Evolutionary conservation across 2,888 invertebrate genomes (phyloP), one percentile per base, ranked within the genome.

Genomic region (Xestoiulus laeticollis): DNA sequence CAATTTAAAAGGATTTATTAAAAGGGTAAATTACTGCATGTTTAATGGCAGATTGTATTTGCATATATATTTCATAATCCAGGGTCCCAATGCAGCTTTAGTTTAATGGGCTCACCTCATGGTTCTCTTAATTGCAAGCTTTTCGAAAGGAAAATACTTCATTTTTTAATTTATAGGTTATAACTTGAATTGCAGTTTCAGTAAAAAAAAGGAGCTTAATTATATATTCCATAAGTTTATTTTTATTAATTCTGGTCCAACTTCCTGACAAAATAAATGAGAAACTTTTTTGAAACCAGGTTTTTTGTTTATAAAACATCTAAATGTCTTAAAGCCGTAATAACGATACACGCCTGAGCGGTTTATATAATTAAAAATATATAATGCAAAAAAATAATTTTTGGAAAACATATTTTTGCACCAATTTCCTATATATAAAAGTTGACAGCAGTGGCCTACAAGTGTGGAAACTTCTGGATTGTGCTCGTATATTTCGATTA

Each of bases 361-460:
- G 26, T 26, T 26, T 68, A n/a, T n/a, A n/a, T n/a, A n/a, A n/a
- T 68, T 68, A 26, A 12, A 26, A 12, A 10, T 3, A 26, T 12
- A 68, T 68, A 26, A 68, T 68, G 68, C 14, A 26, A 68, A 30
- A 22, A 68, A 68, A 26, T 26, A 26, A 19, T 14, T 44, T 44
- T 4, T 59, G 59, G n/a, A 3, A 26, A 26, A 1, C 8, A 8
- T n/a, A 68, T 68, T 68, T 38, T 68, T 68, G 68, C 68, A n/a
- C 68, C 68, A 68, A 68, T 68, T 26, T 68, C 68, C 68, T 68
- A 68, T 26, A n/a, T n/a, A 68, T 68, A 68, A 68, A 68, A 26
- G 68, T 26, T 68, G 68, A 68, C 68, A 68, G 68, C 68, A 68
- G 68, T 68, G 68, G 68, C 68, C 68, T 68, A 68, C 68, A 68